These are phyloP conservation scores for Lydus trimaculatus DNA, from an alignment of 2,888 invertebrate genomes.

Conservation along the genomic window DNA sequence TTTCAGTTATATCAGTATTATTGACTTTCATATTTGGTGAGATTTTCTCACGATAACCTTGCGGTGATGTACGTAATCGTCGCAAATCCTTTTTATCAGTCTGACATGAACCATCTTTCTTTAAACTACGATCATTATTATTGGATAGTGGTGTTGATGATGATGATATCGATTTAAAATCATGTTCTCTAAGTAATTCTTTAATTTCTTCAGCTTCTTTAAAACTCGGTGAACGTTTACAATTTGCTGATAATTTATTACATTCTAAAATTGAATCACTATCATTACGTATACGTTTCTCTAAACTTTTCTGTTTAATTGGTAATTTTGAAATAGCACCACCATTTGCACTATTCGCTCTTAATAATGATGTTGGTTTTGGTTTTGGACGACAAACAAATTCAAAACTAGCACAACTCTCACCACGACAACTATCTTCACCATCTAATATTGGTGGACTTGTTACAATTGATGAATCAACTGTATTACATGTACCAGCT, in stretches of 20 bases:
- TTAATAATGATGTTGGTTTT: slow-evolving; percentile 49
- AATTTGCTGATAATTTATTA: slow-evolving; percentile 57
- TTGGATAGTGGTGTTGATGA: slow-evolving; percentile 48
- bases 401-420: slow-evolving; percentile 71
- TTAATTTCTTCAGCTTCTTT: slow-evolving; percentile 60
- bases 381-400: slow-evolving; percentile 62
- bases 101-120: slow-evolving; percentile 71
- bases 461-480: slow-evolving; percentile 62
- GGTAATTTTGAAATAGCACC: slow-evolving; percentile 39
- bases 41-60: slow-evolving; percentile 62
- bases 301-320: slow-evolving; percentile 47
- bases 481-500: slow-evolving; percentile 60
- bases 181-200: slow-evolving; percentile 54
- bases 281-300: slow-evolving; percentile 55
- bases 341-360: slow-evolving; percentile 54
- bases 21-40: slow-evolving; percentile 63
- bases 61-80: slow-evolving; percentile 64
- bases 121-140: slow-evolving; percentile 64
- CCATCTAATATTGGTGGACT: slow-evolving; percentile 68
- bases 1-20: slow-evolving; percentile 61
- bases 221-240: slow-evolving; percentile 60
- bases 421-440: slow-evolving; percentile 69
- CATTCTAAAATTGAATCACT: slow-evolving; percentile 59
- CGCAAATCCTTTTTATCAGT: slow-evolving; percentile 71
- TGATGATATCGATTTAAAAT: slow-evolving; percentile 59